phyloP scores from a whole-genome alignment of 2,113 vertebrate species.

The Cololabis saira region DNA sequence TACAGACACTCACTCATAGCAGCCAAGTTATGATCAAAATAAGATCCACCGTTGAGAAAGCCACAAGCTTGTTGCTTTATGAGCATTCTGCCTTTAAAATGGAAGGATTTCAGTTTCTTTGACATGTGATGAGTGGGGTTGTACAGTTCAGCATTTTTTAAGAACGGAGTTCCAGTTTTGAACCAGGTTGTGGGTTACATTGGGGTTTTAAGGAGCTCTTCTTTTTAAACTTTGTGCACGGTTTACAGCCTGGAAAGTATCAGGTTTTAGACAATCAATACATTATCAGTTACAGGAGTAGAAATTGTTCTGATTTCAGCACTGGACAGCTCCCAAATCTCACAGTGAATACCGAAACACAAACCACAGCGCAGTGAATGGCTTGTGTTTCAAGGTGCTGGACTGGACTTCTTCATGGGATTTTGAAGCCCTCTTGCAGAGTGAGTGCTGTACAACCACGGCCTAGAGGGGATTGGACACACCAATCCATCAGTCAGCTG shows the following conservation, averaged over 20 bases:
- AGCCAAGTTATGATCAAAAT: conserved; percentile 44
- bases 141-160: conserved; percentile 7
- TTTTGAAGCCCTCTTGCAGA: conserved; percentile 35
- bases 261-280: conserved; percentile 35
- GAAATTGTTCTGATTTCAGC: conserved; percentile 59
- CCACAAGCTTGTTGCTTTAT: conserved; percentile 24
- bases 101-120: conserved; percentile 22
- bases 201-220: conserved; percentile 18
- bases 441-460: conserved; percentile 31
- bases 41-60: conserved; percentile 40
- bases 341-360: not conserved
- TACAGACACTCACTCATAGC: conserved; percentile 19
- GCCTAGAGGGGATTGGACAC: conserved; percentile 65
- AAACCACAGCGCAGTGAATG: conserved; percentile 8
- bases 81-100: conserved; percentile 20
- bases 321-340: conserved; percentile 74
- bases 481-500: conserved; percentile 73
- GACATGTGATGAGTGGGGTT: conserved; percentile 3
- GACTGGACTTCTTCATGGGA: conserved; percentile 18
- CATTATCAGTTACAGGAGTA: conserved; percentile 25
- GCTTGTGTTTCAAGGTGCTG: conserved; percentile 26
- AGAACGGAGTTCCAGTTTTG: conserved; percentile 1
- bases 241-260: conserved; percentile 27
- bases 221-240: conserved; percentile 40
- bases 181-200: conserved; percentile 20